Evolutionary conservation across 2,113 vertebrate species (phyloP).

Genomic region (Semicossyphus pulcher): DNA sequence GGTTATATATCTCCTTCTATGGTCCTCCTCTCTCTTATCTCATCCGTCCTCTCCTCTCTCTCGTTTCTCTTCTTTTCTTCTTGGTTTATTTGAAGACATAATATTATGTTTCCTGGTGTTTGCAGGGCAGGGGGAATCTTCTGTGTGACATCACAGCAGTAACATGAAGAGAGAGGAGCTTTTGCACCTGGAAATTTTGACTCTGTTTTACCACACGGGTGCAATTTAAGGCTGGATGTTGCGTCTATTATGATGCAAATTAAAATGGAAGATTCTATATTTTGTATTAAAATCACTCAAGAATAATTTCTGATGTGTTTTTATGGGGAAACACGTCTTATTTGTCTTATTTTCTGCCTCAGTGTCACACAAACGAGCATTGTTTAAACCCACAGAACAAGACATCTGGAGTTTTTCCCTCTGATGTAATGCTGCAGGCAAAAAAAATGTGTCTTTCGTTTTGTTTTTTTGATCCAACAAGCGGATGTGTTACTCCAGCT

Average conservation of each 20-base stretch:
- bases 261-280: background rate
- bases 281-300: background rate
- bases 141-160: constrained; percentile 18
- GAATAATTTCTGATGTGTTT: background rate
- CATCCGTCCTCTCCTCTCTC: constrained; percentile 14
- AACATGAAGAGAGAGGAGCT: background rate
- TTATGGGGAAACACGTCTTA: background rate
- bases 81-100: constrained; percentile 54
- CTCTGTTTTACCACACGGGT: background rate
- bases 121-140: constrained; percentile 12
- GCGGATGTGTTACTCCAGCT: background rate
- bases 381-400: constrained; percentile 63
- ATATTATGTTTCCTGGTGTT: constrained; percentile 49
- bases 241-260: background rate
- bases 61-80: constrained; percentile 26
- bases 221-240: background rate
- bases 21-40: constrained; percentile 62
- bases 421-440: constrained; percentile 57
- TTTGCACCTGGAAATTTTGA: background rate
- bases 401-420: constrained; percentile 65
- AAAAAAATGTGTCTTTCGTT: background rate
- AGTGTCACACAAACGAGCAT: constrained; percentile 42
- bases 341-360: background rate
- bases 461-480: background rate
- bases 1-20: constrained; percentile 75